phyloP scores from a whole-genome alignment of 2,888 invertebrate species.

The Geotrupes spiniger region DNA sequence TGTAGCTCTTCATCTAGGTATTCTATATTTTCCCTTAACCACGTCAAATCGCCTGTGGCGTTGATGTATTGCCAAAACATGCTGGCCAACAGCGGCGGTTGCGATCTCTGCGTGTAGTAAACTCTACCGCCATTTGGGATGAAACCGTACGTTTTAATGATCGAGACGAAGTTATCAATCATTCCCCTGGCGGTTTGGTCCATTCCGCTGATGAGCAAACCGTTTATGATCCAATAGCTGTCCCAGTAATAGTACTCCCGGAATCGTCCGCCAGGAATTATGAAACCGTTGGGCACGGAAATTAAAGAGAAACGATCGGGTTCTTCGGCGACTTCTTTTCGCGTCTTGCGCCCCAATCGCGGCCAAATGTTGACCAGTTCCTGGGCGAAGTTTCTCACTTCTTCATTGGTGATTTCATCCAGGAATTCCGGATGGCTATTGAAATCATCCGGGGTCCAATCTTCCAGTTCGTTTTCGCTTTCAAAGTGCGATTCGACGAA shows the following conservation, averaged over 20 bases:
- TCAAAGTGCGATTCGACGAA: constrained; percentile 61
- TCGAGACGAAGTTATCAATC: constrained; percentile 69
- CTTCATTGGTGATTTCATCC: constrained; percentile 55
- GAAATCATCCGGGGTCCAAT: constrained; percentile 61
- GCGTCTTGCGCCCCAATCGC: constrained; percentile 60
- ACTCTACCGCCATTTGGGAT: constrained; percentile 81
- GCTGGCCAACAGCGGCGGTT: constrained; percentile 67
- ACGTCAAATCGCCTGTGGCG: constrained; percentile 62
- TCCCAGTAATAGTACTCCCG: constrained; percentile 84
- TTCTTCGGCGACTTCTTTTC: constrained; percentile 54
- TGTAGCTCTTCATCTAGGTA: constrained; percentile 62
- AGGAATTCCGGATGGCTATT: constrained; percentile 59
- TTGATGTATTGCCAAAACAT: constrained; percentile 70
- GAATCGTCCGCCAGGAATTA: constrained; percentile 71
- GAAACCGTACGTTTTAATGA: constrained; percentile 65
- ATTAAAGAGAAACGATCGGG: constrained; percentile 46
- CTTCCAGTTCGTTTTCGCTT: constrained; percentile 57
- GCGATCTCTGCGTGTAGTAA: constrained; percentile 71
- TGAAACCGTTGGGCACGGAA: constrained; percentile 57
- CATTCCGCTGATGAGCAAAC: constrained; percentile 76
- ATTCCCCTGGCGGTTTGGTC: constrained; percentile 65
- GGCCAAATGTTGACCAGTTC: constrained; percentile 65
- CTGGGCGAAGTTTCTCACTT: constrained; percentile 60
- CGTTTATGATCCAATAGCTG: constrained; percentile 82
- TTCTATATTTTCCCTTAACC: constrained; percentile 58